Conservation (phyloP, 2,113 vertebrate species). For the Butastur rufipennis region DNA sequence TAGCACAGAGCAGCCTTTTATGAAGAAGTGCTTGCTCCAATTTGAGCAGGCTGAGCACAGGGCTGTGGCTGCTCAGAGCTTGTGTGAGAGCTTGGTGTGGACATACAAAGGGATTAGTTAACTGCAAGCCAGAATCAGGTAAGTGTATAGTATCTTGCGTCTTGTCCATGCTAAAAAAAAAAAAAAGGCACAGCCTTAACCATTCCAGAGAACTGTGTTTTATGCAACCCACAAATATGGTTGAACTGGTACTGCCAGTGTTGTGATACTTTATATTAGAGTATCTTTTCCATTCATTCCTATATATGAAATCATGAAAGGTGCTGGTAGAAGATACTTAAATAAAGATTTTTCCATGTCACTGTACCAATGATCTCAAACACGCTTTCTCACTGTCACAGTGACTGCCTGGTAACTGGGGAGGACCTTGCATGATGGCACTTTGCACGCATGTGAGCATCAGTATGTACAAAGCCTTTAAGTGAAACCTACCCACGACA, state of each 20-base stretch:
- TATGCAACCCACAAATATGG: background rate
- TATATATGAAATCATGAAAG: rapidly evolving
- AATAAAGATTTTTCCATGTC: background rate
- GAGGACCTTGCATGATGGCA: background rate
- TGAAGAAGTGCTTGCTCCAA: background rate
- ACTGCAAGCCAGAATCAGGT: background rate
- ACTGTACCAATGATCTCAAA: background rate
- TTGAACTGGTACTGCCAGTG: background rate
- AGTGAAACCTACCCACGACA: background rate
- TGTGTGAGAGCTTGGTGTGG: rapidly evolving
- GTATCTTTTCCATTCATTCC: background rate
- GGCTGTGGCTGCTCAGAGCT: background rate
- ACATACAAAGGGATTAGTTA: background rate
- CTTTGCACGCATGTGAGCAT: rapidly evolving
- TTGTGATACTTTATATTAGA: background rate
- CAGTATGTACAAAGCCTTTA: background rate
- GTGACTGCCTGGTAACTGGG: background rate
- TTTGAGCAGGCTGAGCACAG: background rate
- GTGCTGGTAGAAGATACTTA: background rate
- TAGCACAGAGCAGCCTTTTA: background rate
- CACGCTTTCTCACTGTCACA: rapidly evolving
- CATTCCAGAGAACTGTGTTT: background rate
- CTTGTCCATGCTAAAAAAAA: background rate
- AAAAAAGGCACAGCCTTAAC: background rate
- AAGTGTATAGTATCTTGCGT: background rate